Evolutionary conservation across 2,797 vertebrate genomes (phyloP), one percentile per base, ranked within the genome.

Genomic region (Microctenopoma stevenorrisi): DNA sequence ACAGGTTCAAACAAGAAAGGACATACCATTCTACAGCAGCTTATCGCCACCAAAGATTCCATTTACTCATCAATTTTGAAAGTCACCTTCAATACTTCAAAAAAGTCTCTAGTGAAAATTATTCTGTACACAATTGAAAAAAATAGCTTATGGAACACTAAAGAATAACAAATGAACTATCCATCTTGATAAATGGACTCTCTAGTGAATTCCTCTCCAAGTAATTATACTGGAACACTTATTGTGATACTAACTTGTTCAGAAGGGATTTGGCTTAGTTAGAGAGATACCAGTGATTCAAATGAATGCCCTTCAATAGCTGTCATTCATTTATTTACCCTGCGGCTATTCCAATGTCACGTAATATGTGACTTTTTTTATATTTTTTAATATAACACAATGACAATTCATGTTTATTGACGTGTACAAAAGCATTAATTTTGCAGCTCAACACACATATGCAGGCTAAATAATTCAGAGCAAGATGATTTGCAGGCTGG

Each of bases 81-180:
- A 88, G 84, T 90, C 88, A 84, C 86, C 87, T 92, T 91, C 83
- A 87, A 93, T 91, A 78, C 77, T 79, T 79, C 74, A 86, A 76
- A 85, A 86, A 79, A 70, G 28, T 28, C 55, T 72, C 64, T 7
- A 56, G 40, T 70, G 74, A 76, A 79, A 86, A 93, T 85, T 14
- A 82, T 75, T 64, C 70, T 59, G 56, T 35, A 49, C 57, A 82
- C 73, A 82, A 88, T 64, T 78, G 65, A 76, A 81, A 63, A 69
- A 74, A 77, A 55, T 26, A 61, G 46, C 71, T 61, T 15, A 76
- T 67, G 43, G 56, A 74, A 82, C 67, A 74, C 64, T 67, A 64
- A 60, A 84, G 63, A 89, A 86, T 72, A 60, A 60, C 37, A 68
- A 88, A 83, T 79, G 60, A 84, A 74, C 67, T 57, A 72, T 79